Base-by-base conservation (phyloP, 2,888 invertebrate genomes). In the Nomada fucata region DNA sequence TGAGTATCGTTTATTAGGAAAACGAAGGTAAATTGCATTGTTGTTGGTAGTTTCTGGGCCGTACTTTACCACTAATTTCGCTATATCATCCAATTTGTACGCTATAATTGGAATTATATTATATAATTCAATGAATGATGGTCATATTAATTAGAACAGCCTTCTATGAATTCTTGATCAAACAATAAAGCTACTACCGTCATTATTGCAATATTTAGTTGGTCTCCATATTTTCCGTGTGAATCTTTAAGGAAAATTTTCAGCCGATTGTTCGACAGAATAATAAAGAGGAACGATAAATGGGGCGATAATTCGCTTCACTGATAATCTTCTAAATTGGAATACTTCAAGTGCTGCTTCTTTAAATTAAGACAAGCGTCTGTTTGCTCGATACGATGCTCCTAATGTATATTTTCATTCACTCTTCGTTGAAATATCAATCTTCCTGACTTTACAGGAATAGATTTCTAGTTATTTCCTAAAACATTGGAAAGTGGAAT, bases 1-100 rank as follows among this genome's bases (percentile, higher is more conserved):
- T 13, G 29, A 13, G 13, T n/a, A 53, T 13, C 23, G 29, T 67
- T 76, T 44, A 29, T 52, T 76, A 47, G 18, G 60, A 50, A 65
- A 44, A 59, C 44, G 52, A 13, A 44, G 13, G 15, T 13, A 18
- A 23, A 26, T 59, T 52, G 29, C 26, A 7, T 20, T 29, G 15
- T 59, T 42, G 18, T 59, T 26, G 18, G 20, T 26, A 26, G 13
- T 52, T 52, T 52, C 18, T 13, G 23, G 0, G 10, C 36, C 10
- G 23, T 50, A 1, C 18, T 18, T 50, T 65, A 4, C 11, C 5
- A 67, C 13, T 2, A 15, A 10, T 73, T 55, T 50, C 11, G 13
- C 18, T 42, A 52, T 23, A 36, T 50, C 18, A 10, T 50, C 20
- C 20, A 61, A 61, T 60, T 23, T 60, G 50, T 2, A 4, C 61